A percentile compares a stretch with the other conserved stretches of the same genome.
phyloP scores from a whole-genome alignment of 2,888 invertebrate genomes.

The Thyatira batis region DNA sequence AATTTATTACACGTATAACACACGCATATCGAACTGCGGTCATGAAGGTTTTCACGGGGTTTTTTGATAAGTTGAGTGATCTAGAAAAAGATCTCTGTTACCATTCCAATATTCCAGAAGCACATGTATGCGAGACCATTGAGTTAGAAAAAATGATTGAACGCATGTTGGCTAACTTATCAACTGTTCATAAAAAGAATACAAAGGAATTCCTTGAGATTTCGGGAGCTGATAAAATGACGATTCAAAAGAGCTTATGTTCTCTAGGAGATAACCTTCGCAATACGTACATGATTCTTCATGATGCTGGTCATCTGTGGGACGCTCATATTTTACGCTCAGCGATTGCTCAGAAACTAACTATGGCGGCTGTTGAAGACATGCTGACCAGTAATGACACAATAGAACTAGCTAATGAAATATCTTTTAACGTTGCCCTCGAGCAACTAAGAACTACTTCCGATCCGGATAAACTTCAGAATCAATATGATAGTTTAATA shows the following conservation, averaged over 20 bases:
- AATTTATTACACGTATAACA: constrained; percentile 44
- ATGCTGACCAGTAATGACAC: constrained; percentile 58
- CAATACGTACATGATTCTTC: constrained; percentile 54
- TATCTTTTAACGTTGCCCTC: constrained; percentile 54
- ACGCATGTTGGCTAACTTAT: constrained; percentile 30
- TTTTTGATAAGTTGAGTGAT: constrained; percentile 42
- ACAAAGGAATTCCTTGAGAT: constrained; percentile 28
- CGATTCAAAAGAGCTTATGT: constrained; percentile 53
- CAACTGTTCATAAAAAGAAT: constrained; percentile 21
- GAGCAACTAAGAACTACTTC: constrained; percentile 54
- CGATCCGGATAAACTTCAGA: constrained; percentile 56
- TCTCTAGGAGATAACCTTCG: constrained; percentile 56
- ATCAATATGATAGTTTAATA: constrained; percentile 39
- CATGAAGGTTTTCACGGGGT: constrained; percentile 42
- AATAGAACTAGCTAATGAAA: constrained; percentile 55
- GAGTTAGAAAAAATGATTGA: constrained; percentile 44
- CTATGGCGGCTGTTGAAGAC: constrained; percentile 67
- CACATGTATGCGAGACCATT: constrained; percentile 13
- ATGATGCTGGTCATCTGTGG: constrained; percentile 64
- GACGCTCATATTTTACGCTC: constrained; percentile 63
- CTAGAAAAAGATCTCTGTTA: constrained; percentile 43
- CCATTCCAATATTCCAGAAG: constrained; percentile 20
- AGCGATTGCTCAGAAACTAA: constrained; percentile 60
- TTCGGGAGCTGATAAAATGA: constrained; percentile 33
- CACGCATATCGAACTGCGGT: constrained; percentile 54